phyloP scores from a whole-genome alignment of 2,888 invertebrate species.

The Osmoderma eremita region DNA sequence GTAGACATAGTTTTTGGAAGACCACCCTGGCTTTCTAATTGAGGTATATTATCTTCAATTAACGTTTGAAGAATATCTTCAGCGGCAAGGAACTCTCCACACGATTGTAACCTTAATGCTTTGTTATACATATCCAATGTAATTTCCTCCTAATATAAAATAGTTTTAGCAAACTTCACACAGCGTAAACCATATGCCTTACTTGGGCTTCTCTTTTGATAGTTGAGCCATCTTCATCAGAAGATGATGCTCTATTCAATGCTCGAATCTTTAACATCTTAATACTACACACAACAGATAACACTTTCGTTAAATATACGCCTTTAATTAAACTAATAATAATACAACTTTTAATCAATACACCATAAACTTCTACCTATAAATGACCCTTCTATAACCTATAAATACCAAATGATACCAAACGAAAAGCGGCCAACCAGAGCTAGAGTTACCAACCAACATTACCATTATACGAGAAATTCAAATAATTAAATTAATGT shows the following conservation, averaged over 20 bases:
- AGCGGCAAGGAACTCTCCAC: conserved; percentile 74
- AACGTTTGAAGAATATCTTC: conserved; percentile 75
- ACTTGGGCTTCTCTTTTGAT: conserved; percentile 72
- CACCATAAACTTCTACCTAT: too few species aligned
- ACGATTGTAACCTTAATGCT: conserved; percentile 76
- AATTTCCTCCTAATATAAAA: conserved; percentile 73
- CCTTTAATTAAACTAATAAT: too few species aligned
- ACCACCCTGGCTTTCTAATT: conserved; percentile 66
- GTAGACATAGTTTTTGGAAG: conserved; percentile 72
- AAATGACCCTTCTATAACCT: too few species aligned
- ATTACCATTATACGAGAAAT: too few species aligned
- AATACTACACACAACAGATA: background rate
- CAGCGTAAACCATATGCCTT: conserved; percentile 42
- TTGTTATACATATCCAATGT: conserved; percentile 82
- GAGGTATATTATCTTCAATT: conserved; percentile 68
- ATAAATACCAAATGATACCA: too few species aligned
- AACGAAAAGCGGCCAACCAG: too few species aligned
- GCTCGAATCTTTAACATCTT: conserved; percentile 67
- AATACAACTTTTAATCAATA: too few species aligned
- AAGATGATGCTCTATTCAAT: conserved; percentile 67
- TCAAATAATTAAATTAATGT: too few species aligned
- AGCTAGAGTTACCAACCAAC: too few species aligned
- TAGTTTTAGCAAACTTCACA: background rate
- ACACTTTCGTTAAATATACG: background rate
- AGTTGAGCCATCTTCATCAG: conserved; percentile 67